Evolutionary conservation across 2,797 vertebrate genomes (phyloP), one percentile per base, ranked within the genome.

Genomic region (Chromobotia macracanthus): DNA sequence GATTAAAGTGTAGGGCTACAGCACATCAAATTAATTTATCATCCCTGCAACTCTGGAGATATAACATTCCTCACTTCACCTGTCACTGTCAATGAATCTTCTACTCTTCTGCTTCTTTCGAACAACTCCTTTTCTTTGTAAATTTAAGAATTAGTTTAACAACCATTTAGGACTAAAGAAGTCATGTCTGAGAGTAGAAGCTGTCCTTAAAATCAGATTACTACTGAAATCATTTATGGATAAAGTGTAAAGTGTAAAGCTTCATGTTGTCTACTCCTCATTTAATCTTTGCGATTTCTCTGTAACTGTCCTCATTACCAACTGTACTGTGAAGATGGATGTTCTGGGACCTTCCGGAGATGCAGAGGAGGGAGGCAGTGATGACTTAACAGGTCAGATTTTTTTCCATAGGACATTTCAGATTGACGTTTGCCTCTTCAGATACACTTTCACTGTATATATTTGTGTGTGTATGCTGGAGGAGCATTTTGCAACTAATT

Each of bases 311-410:
- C 67, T 78, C 66, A 71, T 72, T 79, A 44, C 19, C n/a, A 79
- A 58, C 56, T 70, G 19, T 88, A 28, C 89, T 84, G 84, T 73
- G 75, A 97, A 95, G 95, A 96, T 97, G 84, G 83, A 89, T 55
- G 94, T 94, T 80, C 83, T 90, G 79, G 92, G 90, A 84, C 94
- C 95, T 19, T 78, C 85, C 18, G 95, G 96, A 79, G 94, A 91
- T 82, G 70, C 69, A 38, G 77, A 78, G 60, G 75, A 69, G 77
- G 56, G 77, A 75, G 92, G 90, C 81, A 90, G 88, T 56, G 96
- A 97, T 16, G 95, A 96, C 69, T 78, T 78, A 82, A 84, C 95
- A 94, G 96, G 97, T 98, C 91, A 89, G 89, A 81, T 71, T n/a
- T 58, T 75, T n/a, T 69, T 70, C 66, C 51, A 41, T 48, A 35